Base-by-base conservation (phyloP, 2,797 vertebrate species). In the Nyctibius grandis region DNA sequence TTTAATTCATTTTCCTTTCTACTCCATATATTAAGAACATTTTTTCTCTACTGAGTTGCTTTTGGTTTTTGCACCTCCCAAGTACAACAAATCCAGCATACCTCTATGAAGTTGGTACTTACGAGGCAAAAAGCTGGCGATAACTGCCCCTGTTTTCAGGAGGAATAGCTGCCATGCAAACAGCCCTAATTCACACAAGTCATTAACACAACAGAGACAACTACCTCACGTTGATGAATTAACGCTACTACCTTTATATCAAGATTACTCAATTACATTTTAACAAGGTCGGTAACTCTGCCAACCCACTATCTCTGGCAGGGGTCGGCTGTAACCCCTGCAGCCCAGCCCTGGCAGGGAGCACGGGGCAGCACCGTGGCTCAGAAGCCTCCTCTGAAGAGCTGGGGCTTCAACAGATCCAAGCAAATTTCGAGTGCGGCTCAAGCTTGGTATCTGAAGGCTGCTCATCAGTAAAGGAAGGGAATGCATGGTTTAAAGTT, bases 241-340 rank as follows among this genome's bases (percentile, higher is more conserved):
- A 68, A n/a, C 1, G 3, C 31, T 54, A 44, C n/a, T 73, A 29
- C 47, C 34, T 88, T 83, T 28, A 69, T 34, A 76, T 64, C 29
- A 61, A 45, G 61, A n/a, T 48, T 34, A 78, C 57, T 85, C 54
- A 44, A 4, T 34, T 15, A 38, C 0, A 1, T 34, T 85, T 76
- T 47, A 75, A 84, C 1, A 9, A 80, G 36, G 60, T 44, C 31
- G 53, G 70, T 59, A 63, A 50, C 67, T 33, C 33, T 45, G 48
- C n/a, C 72, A 89, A 60, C 9, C 14, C 47, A 33, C 10, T 9
- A 7, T 1, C 78, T 53, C 67, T 56, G 36, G 50, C 8, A 5
- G n/a, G 60, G 31, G 29, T n/a, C 4, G 3, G 15, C 67, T 31
- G 4, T 5, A 22, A 44, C 0, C 0, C 6, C 51, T 5, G 8